Evolutionary conservation across 2,797 vertebrate species (phyloP), one percentile per base, ranked within the genome.

Genomic region (Sus cebifrons): DNA sequence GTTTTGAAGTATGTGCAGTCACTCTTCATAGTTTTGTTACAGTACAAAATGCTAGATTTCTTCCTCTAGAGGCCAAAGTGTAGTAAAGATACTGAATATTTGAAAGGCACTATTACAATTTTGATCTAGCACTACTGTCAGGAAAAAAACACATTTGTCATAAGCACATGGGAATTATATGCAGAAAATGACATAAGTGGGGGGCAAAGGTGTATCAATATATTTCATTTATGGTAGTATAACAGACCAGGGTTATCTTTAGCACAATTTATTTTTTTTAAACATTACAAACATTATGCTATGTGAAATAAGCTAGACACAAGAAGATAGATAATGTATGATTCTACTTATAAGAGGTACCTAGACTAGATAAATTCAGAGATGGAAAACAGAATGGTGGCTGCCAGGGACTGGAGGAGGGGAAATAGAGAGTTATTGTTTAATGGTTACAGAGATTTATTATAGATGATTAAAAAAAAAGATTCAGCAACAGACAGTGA

Each of bases 111-210:
- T 52, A 54, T 71, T 79, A 54, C 2, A 74, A 54, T 74, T 84
- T 65, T 60, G 29, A 65, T 83, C 36, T 67, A 23, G 44, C 2
- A 32, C 15, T 36, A 67, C 6, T 74, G 29, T 52, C 86, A 83
- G 23, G 14, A 18, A 58, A 49, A 96, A 96, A 87, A 16, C 25
- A 40, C 0, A 67, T 78, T 84, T 79, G 32, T 90, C 64, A 87
- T 8, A 21, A 95, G 1, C 14, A 60, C 9, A 54, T 2, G 56
- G 27, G 32, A 27, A 67, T 68, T 18, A 27, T 4, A 56, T 11
- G 4, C 15, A 67, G n/a, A 89, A 92, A 20, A 56, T 54, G 6
- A 60, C 27, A 27, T 23, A 56, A 21, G 2, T 6, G 1, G 5
- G 65, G 49, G 77, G 60, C 54, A 71, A 70, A 75, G 29, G 49